A percentile compares a stretch with the other conserved stretches of the same genome.
phyloP scores from a whole-genome alignment of 2,113 vertebrate species.

The Microtus pennsylvanicus region DNA sequence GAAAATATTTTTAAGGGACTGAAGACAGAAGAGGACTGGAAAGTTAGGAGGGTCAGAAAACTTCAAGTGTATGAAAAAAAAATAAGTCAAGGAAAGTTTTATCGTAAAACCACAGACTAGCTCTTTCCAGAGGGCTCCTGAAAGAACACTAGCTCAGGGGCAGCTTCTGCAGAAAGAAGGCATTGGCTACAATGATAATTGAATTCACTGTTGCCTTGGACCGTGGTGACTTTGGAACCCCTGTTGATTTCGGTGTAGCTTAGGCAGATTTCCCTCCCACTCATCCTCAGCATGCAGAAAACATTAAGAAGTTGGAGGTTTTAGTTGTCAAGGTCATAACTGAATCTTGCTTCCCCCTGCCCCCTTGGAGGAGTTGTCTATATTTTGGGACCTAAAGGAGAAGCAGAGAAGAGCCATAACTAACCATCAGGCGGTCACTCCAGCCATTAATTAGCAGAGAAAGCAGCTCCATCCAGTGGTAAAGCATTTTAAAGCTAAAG shows the following conservation, averaged over 20 bases:
- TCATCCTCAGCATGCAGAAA: background rate
- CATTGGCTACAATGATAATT: background rate
- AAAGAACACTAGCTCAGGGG: background rate
- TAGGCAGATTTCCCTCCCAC: background rate
- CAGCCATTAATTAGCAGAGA: slow-evolving; percentile 42
- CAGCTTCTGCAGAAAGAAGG: background rate
- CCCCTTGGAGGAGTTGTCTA: background rate
- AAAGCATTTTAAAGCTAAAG: background rate
- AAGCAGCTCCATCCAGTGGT: slow-evolving; percentile 59
- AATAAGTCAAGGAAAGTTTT: background rate
- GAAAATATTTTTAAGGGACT: background rate
- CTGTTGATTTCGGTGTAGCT: background rate
- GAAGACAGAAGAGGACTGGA: background rate
- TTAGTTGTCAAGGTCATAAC: background rate
- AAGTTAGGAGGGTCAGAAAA: background rate
- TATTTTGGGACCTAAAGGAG: background rate
- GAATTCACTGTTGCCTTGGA: background rate
- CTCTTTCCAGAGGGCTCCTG: background rate
- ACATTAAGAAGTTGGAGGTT: background rate
- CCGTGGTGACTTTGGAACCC: background rate
- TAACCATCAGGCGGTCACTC: background rate
- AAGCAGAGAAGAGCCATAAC: background rate
- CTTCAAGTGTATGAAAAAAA: background rate
- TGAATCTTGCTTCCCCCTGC: background rate
- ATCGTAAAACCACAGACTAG: background rate